Percentiles rank a stretch among this genome's conserved stretches.
Evolutionary conservation across 92 coral and sea anemone genomes (phyloP).

Genomic region (Umimayanthus chanpuru): DNA sequence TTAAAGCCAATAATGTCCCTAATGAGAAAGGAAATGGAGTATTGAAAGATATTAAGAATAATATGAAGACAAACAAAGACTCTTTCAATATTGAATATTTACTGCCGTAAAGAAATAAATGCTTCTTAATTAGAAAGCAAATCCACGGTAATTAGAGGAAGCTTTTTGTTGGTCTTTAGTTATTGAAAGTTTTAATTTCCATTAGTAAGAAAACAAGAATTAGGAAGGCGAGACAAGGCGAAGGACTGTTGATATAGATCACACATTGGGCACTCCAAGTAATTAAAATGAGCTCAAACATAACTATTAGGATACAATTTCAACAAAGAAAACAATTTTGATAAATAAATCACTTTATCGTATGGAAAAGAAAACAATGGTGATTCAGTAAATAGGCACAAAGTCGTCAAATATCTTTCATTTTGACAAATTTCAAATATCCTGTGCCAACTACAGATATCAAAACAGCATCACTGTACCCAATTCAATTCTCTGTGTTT

Average conservation of each 20-base stretch:
- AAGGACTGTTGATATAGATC: constrained; percentile 11
- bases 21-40: constrained; percentile 37
- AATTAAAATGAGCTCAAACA: constrained; percentile 29
- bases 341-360: neutral
- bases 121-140: constrained; percentile 4
- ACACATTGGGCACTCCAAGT: constrained; percentile 18
- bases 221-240: constrained; percentile 17
- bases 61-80: constrained; percentile 16
- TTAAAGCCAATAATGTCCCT: neutral
- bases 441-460: neutral
- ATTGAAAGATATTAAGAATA: constrained; percentile 8
- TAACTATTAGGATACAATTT: constrained; percentile 10
- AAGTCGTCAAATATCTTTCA: neutral
- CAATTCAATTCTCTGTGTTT: neutral
- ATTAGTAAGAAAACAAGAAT: constrained; percentile 13
- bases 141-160: constrained; percentile 28
- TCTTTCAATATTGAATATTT: constrained; percentile 8
- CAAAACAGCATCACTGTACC: neutral
- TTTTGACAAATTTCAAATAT: neutral
- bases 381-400: neutral
- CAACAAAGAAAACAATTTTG: neutral
- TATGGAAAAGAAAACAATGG: neutral
- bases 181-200: constrained; percentile 16
- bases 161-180: constrained; percentile 1
- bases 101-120: neutral